Evolutionary conservation across 2,797 vertebrate species (phyloP).

Genomic region (Lepus townsendii): DNA sequence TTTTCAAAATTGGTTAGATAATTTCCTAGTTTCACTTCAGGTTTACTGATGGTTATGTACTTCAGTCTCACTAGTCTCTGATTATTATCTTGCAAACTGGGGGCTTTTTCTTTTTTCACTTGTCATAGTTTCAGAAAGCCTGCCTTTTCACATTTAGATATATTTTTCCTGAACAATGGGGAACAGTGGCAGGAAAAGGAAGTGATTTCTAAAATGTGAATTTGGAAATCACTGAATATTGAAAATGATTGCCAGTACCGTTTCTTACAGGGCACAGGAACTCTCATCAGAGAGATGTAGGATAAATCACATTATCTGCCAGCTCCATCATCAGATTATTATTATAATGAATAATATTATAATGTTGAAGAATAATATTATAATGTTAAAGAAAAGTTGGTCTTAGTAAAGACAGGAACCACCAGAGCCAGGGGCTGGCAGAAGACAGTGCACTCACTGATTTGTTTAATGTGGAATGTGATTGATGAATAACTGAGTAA

Average conservation of each 20-base stretch:
- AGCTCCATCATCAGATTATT: neutral
- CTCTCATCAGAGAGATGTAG: neutral
- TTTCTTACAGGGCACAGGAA: neutral
- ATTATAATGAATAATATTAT: neutral
- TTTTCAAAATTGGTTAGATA: slow-evolving; percentile 44
- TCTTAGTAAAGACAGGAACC: neutral
- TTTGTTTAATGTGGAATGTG: neutral
- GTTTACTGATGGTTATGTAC: slow-evolving; percentile 1
- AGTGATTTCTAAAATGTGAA: slow-evolving; percentile 22
- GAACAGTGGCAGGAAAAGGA: neutral
- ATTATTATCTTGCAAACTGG: slow-evolving; percentile 9
- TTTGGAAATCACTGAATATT: neutral
- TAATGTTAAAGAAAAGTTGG: neutral
- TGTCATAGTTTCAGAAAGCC: neutral
- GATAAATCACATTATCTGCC: neutral
- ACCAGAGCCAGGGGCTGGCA: neutral
- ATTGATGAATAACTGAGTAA: neutral
- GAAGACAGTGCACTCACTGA: neutral
- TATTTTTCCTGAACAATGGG: neutral
- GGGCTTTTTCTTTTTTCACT: neutral
- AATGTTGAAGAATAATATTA: neutral
- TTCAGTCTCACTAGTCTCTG: neutral
- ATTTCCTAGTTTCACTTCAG: slow-evolving; percentile 49
- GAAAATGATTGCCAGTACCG: neutral
- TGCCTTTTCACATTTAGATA: neutral